These are phyloP conservation scores for Pristionchus mayeri DNA, from an alignment of 2,888 invertebrate genomes.

Conservation along the genomic window DNA sequence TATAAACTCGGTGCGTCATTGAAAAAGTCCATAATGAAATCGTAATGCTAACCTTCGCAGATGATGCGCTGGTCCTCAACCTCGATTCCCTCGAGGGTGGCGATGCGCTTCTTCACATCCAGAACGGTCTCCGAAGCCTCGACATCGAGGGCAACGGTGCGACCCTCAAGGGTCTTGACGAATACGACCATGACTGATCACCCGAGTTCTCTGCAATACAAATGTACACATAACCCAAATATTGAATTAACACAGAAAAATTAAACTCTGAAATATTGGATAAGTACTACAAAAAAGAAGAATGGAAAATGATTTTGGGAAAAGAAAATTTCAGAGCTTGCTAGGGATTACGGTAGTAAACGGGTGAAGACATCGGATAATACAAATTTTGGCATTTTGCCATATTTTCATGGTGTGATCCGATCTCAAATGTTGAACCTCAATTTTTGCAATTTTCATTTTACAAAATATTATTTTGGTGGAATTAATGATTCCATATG, in stretches of 20 bases:
- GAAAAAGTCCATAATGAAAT: neutral
- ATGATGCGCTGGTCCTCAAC: slow-evolving; percentile 64
- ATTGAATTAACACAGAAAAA: neutral
- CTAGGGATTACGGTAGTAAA: too few relatives aligned
- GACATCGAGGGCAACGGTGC: slow-evolving; percentile 62
- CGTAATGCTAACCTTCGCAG: slow-evolving; percentile 56
- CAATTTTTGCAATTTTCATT: too few relatives aligned
- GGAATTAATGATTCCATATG: too few relatives aligned
- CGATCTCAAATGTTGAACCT: too few relatives aligned
- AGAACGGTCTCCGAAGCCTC: slow-evolving; percentile 59
- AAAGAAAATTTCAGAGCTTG: slow-evolving; percentile 5
- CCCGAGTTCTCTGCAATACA: slow-evolving; percentile 36
- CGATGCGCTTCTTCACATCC: slow-evolving; percentile 64
- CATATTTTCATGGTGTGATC: too few relatives aligned
- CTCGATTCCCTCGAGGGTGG: slow-evolving; percentile 61
- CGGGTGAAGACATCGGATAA: too few relatives aligned
- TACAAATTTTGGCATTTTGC: too few relatives aligned
- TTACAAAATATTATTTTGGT: too few relatives aligned
- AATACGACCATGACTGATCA: slow-evolving; percentile 60
- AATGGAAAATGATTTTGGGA: slow-evolving; percentile 18
- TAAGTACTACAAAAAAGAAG: neutral
- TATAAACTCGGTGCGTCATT: neutral
- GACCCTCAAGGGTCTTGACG: slow-evolving; percentile 64
- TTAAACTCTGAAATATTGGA: neutral
- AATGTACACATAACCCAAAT: neutral